Evolutionary conservation across 1,140 invertebrate genomes (phyloP), one percentile per base, ranked within the genome.

Genomic region (Notospermus geniculatus): DNA sequence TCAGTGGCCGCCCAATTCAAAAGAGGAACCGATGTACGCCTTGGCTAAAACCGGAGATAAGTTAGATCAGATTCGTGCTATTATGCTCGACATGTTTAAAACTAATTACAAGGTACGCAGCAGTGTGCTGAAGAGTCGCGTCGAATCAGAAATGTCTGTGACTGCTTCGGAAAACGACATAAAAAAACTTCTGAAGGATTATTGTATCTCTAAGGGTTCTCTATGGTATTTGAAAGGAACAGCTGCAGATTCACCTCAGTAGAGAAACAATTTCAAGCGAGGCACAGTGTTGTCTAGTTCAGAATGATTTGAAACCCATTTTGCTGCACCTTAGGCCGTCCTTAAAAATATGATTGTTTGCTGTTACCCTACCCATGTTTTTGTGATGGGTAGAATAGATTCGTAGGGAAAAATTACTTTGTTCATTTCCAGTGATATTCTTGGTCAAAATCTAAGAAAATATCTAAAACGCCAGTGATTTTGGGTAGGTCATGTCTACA

Each of bases 1-100:
- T 41, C 68, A 77, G 75, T 77, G 74, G 75, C 74, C 73, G 58
- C 62, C 70, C 53, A 69, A 67, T 45, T 41, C 41, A 4, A 62
- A 70, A 60, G 54, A 62, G 50, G 74, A 77, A 60, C 61, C 66
- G 17, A 60, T 75, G 11, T 77, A 64, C 71, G 64, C 69, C 19
- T 59, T 66, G 54, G 54, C 63, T 0, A 69, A 65, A 58, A 66
- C 60, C 50, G 70, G 71, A 17, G 72, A 76, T 54, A 65, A 64
- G 54, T 54, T 67, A 36, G 74, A 78, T 52, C 45, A 71, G 68
- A 60, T 62, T 1, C 56, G 70, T 28, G 32, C 36, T 28, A 45
- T 70, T n/a, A 43, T 71, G 27, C 39, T 70, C 41, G 60, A 59
- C n/a, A 30, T 64, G 61, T 68, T 71, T 50, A 57, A 55, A 2